Conservation (phyloP, 2,113 vertebrate species). For the Spea bombifrons region DNA sequence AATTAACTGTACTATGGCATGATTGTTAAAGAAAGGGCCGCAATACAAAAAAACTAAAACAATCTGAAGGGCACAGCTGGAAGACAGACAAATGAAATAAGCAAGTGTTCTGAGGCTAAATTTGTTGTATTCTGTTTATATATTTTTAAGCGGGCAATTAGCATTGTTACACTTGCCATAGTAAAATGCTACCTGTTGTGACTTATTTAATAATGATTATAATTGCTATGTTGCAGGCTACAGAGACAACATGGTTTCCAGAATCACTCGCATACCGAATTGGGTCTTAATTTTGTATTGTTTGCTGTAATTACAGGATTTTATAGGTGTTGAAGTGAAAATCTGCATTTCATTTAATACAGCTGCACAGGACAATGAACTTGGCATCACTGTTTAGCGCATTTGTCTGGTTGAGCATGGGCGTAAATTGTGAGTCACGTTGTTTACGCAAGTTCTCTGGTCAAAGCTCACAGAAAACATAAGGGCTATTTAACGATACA, state of each 20-base stretch:
- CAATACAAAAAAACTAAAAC: no score
- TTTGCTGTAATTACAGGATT: slow-evolving; percentile 44
- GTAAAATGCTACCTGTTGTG: slow-evolving; percentile 21
- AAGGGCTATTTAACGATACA: slow-evolving; percentile 8
- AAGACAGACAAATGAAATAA: not conserved
- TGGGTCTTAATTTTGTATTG: slow-evolving; percentile 35
- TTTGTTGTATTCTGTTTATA: no score
- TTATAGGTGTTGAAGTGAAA: slow-evolving; percentile 35
- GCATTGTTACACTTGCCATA: slow-evolving; percentile 4
- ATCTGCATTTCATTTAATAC: slow-evolving; percentile 40
- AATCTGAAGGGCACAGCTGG: no score
- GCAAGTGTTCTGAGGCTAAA: not conserved
- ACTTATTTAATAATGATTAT: slow-evolving; percentile 37
- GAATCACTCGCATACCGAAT: slow-evolving; percentile 8
- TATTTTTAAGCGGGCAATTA: slow-evolving; percentile 7
- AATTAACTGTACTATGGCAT: no score
- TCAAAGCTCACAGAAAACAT: slow-evolving; percentile 1
- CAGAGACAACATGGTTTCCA: slow-evolving; percentile 22
- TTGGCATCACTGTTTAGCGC: slow-evolving; percentile 33
- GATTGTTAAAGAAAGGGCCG: no score
- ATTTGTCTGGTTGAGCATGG: slow-evolving; percentile 33
- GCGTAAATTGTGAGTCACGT: slow-evolving; percentile 26
- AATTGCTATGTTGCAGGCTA: slow-evolving; percentile 28
- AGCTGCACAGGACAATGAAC: slow-evolving; percentile 38
- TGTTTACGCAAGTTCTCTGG: not conserved